Base-by-base conservation (phyloP, 1,140 invertebrate species). In the Pollicipes pollicipes region DNA sequence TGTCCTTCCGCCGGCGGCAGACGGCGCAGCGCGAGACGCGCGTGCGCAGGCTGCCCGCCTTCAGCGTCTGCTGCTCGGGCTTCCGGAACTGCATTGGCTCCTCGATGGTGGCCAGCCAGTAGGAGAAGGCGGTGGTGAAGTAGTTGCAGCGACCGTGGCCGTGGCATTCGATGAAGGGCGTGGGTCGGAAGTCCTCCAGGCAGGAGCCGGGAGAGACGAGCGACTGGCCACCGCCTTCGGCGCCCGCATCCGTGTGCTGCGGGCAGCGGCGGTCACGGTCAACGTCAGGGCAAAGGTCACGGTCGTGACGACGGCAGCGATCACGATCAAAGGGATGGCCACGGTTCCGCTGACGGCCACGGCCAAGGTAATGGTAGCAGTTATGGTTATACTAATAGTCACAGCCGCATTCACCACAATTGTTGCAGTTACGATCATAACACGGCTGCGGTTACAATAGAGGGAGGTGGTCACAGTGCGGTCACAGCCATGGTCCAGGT, bases 201-300 rank as follows among this genome's bases (percentile, higher is more conserved):
- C 95, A 97, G 0, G 92, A 95, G 8, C 95, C 95, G 0, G 95
- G 93, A 0, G 91, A 95, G 29, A 91, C 85, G 2, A 97, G 81
- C 0, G 88, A 88, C 77, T 97, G 95, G n/a, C 93, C 93, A 71
- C 91, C 86, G 16, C 95, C 95, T 79, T 96, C 90, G 21, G 91
- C 91, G 74, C 95, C 95, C 13, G 45, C 45, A 21, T 58, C 45
- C 8, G 45, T 58, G 45, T 58, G 45, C 45, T 58, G 45, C 35
- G 35, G 35, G 35, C 6, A 35, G 35, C 6, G 6, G 6, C 6
- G 6, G 17, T 35, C 6, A 6, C 6, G 35, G 17, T 35, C 35
- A 35, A 35, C 35, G 17, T 6, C 6, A 17, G 6, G 6, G 17
- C 35, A 8, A 6, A 35, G 35, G 35, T 17, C 35, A 17, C 35